phyloP scores from a whole-genome alignment of 2,888 invertebrate species.

The Venustoraphidia nigricollis region DNA sequence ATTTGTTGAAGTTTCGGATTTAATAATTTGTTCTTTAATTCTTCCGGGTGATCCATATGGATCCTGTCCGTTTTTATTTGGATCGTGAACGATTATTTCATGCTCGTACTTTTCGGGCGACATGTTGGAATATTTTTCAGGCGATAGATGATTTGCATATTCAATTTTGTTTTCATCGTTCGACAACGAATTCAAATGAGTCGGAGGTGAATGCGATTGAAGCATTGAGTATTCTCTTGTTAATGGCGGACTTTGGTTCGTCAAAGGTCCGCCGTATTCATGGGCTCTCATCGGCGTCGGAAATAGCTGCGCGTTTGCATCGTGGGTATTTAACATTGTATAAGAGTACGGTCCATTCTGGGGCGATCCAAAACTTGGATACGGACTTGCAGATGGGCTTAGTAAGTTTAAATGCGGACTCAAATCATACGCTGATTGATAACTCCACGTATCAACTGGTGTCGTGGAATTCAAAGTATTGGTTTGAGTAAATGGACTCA shows the following conservation, averaged over 20 bases:
- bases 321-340: slow-evolving; percentile 53
- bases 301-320: slow-evolving; percentile 47
- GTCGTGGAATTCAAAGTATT: slow-evolving; percentile 30
- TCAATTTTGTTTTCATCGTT: slow-evolving; percentile 25
- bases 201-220: slow-evolving; percentile 41
- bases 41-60: slow-evolving; percentile 28
- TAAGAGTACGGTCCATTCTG: slow-evolving; percentile 42
- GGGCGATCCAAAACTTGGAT: slow-evolving; percentile 44
- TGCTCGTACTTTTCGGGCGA: slow-evolving; percentile 41
- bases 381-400: slow-evolving; percentile 50
- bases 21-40: slow-evolving; percentile 22
- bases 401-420: slow-evolving; percentile 59
- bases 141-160: slow-evolving; percentile 32
- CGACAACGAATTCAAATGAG: slow-evolving; percentile 25
- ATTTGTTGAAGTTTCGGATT: slow-evolving; percentile 24
- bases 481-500: slow-evolving; percentile 45
- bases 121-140: slow-evolving; percentile 42
- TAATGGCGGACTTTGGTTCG: slow-evolving; percentile 44
- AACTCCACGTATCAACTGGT: slow-evolving; percentile 69
- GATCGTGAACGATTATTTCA: slow-evolving; percentile 33
- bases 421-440: slow-evolving; percentile 62
- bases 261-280: slow-evolving; percentile 35
- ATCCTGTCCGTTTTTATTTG: slow-evolving; percentile 10
- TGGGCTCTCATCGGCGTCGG: slow-evolving; percentile 43
- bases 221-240: slow-evolving; percentile 50